Base-by-base conservation (phyloP, 2,888 invertebrate species). In the Ennomos erosarius region DNA sequence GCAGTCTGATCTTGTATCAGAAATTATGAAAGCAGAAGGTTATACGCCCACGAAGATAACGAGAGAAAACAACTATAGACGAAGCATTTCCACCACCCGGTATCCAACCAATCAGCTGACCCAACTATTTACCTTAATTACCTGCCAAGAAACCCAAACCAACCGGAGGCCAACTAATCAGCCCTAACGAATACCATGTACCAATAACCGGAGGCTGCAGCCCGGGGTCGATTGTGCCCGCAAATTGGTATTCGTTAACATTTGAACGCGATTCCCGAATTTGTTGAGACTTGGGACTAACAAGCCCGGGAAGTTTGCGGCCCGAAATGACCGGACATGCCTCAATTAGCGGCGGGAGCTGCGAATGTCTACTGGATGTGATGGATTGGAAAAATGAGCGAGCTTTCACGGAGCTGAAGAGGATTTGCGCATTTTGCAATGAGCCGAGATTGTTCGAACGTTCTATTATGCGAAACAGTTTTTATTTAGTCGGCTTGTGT, bases 161-260 rank as follows among this genome's bases (percentile, higher is more conserved):
- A 55, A 57, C 65, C 65, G 68, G 69, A 71, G 74, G 75, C 77
- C 78, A 79, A 75, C 85, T 84, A 87, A 88, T 88, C 82, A 88
- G 79, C 73, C 79, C 73, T 69, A 81, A 79, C 82, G 81, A 81
- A 79, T 78, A 77, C 77, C 74, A 78, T 82, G 81, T 81, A 82
- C 75, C 73, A 80, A 68, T 63, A 68, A 62, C 64, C 68, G 42
- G 49, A 50, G 60, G 56, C 49, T 65, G 63, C 63, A 62, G 49
- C 62, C 55, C 39, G 36, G 65, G 63, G 61, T 62, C 65, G 65
- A 62, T 64, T 65, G 57, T 71, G 69, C 78, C 82, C 84, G 71
- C 82, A 89, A 89, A 90, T 88, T 88, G 88, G 84, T 81, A 77
- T 84, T 87, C 88, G 88, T 90, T 89, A 90, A 85, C 89, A 88